Conservation (phyloP, 2,113 vertebrate species). For the Plotosus lineatus region DNA sequence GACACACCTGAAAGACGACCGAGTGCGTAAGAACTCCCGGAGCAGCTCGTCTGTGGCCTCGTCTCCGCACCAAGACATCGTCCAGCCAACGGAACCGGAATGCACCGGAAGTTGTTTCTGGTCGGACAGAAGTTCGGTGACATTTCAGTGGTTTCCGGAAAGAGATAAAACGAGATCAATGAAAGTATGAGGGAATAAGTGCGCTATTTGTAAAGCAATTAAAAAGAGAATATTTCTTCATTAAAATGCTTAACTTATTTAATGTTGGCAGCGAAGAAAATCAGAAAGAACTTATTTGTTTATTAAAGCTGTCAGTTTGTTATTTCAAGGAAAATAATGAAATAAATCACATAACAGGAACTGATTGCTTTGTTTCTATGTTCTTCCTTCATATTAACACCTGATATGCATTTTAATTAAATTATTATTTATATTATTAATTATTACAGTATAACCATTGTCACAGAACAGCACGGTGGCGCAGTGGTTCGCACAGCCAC, state of each 20-base stretch:
- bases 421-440: too few species aligned
- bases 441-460: too few species aligned
- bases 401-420: too few species aligned
- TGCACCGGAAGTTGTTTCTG: slow-evolving; percentile 13
- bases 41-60: slow-evolving; percentile 74
- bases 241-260: background rate
- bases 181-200: background rate
- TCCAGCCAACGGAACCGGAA: slow-evolving; percentile 65
- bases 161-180: too few species aligned
- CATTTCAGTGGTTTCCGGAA: too few species aligned
- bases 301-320: background rate
- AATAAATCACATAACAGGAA: too few species aligned
- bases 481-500: too few species aligned
- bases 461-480: too few species aligned
- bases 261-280: background rate
- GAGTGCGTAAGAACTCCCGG: slow-evolving; percentile 75
- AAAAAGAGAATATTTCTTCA: too few species aligned
- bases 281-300: background rate
- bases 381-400: too few species aligned
- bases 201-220: background rate
- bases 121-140: slow-evolving; percentile 38
- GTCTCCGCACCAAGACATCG: slow-evolving; percentile 67
- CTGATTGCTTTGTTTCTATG: too few species aligned
- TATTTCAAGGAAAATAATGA: too few species aligned
- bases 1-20: slow-evolving; percentile 76